Base-by-base conservation (phyloP, 2,113 vertebrate genomes). In the Heliornis fulica region DNA sequence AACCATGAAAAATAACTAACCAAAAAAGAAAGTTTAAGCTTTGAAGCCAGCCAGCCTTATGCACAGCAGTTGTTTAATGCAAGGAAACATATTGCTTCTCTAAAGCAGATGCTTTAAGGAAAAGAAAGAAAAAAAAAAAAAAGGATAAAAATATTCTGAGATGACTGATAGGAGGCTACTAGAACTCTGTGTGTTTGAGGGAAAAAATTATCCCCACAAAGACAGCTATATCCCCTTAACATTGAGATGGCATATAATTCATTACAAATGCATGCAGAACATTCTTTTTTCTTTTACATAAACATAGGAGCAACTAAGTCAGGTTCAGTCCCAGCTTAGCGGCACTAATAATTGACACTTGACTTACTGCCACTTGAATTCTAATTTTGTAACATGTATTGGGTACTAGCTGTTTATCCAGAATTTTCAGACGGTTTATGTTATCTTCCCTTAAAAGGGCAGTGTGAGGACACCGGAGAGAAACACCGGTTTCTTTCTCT, bases 41-140 rank as follows among this genome's bases (percentile, higher is more conserved):
- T 89, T 77, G 28, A 88, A 93, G 54, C 70, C 71, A 90, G 36
- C 5, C 70, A 68, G 12, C 13, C 13, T 31, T 83, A 50, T 19
- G 26, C 54, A 74, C 54, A 86, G 41, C 26, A 32, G 38, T 63
- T 91, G 71, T 87, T 91, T 85, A 85, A 77, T 71, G 68, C 76
- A 86, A 81, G 51, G 46, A 90, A 88, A 70, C 78, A 89, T 88
- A 87, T 61, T 93, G 75, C 51, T 90, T 88, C 63, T 90, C 43
- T 83, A 91, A 88, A 95, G 59, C 54, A 96, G 79, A 97, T 61
- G 85, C 59, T 90, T 48, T 36, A 38, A 17, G 6, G 32, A 48
- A 40, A 32, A 57, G 43, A 29, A 46, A 28, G 64, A 41, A 34
- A 12, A 46, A 71, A 34, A 57, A 46, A 29, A 46, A 29, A 65